Evolutionary conservation across 2,888 invertebrate genomes (phyloP), one percentile per base, ranked within the genome.

Genomic region (Chrysodeixis includens): DNA sequence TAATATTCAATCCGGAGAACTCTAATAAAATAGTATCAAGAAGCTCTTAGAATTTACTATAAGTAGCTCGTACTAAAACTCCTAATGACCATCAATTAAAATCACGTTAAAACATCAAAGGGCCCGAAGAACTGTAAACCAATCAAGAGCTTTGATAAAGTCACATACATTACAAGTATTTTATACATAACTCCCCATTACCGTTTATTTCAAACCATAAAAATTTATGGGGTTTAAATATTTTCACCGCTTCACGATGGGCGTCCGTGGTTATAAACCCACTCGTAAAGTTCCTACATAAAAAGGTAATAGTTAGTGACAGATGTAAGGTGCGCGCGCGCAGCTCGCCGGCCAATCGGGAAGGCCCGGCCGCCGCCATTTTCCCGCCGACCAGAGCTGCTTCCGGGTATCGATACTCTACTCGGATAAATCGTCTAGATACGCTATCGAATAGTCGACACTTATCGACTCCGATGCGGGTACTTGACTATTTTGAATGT

Each of bases 141-240:
- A 85, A 87, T 81, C 81, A 84, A 84, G 75, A 66, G 69, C 63
- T 69, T 85, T 86, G 89, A 90, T 91, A 90, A 89, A 88, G 87
- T 84, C 85, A 87, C 88, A 77, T 74, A 84, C 84, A 84, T 84
- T 86, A 88, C 84, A 81, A 80, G 79, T 82, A 88, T 91, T 78
- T 73, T 90, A 90, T 88, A 90, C 88, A 81, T 78, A 76, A 69
- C 65, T 81, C 66, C 69, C 75, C 88, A 91, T 88, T 89, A 91
- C 87, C 86, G 86, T 88, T 86, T 88, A 86, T 87, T 87, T 83
- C 76, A 75, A 83, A 84, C 88, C 86, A 88, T 92, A 92, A 92
- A 92, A 89, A 86, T 86, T 90, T 90, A 92, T 89, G 81, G 89
- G 85, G 86, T 88, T 89, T 91, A 92, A 93, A 92, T 92, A 92